Percentiles rank a stretch among this genome's conserved stretches.
Conservation (phyloP, 2,888 invertebrate genomes). For the Entomobrya proxima region DNA sequence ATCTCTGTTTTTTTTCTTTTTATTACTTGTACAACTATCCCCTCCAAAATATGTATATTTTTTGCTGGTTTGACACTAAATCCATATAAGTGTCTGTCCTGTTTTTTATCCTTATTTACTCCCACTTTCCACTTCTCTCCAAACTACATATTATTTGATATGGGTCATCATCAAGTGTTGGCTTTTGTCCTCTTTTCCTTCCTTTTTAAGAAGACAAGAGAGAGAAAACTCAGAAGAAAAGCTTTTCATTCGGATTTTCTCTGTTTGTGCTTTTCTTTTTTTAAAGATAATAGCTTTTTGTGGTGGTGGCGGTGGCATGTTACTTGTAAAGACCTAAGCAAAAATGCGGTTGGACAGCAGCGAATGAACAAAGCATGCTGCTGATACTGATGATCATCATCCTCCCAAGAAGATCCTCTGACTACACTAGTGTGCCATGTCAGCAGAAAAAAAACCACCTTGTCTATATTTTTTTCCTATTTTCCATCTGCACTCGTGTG, state of each 20-base stretch:
- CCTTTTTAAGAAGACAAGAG: neutral
- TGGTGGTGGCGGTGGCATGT: constrained; percentile 14
- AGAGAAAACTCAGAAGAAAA: neutral
- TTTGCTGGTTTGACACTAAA: neutral
- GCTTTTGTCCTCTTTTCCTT: constrained; percentile 32
- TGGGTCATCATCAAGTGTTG: constrained; percentile 46
- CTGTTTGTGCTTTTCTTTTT: neutral
- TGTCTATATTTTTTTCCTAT: constrained; percentile 3
- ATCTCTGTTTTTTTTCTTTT: neutral
- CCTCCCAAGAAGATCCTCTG: too few species aligned
- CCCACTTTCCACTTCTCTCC: too few species aligned
- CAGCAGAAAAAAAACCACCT: constrained; percentile 41
- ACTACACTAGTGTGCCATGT: constrained; percentile 23
- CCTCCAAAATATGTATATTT: neutral
- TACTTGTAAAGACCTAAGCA: too few species aligned
- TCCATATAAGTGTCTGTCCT: neutral
- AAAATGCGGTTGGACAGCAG: neutral
- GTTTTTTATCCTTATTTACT: constrained; percentile 11
- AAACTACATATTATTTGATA: constrained; percentile 34
- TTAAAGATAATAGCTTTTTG: constrained; percentile 27
- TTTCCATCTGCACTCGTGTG: constrained; percentile 8
- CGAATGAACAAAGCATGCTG: neutral
- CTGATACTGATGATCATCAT: neutral
- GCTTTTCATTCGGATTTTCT: constrained; percentile 28
- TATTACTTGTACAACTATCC: neutral